Evolutionary conservation across 2,888 invertebrate species (phyloP), one percentile per base, ranked within the genome.

Genomic region (Hermaeophaga mercurialis): DNA sequence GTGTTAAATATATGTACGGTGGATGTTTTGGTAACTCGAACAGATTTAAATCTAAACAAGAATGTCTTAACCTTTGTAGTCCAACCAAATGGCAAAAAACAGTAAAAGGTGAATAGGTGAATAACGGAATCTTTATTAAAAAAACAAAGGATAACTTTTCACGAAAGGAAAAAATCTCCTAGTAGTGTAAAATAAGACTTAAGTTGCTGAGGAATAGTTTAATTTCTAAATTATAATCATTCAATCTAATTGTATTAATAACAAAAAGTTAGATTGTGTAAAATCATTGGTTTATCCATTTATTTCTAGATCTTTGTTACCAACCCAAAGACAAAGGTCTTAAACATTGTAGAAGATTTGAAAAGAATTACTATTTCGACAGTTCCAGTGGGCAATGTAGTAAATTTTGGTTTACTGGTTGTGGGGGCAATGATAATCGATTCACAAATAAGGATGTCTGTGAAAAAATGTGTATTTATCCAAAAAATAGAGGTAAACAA

Each of bases 1-100:
- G 62, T 19, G 8, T 41, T 2, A 54, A 58, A 34, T 56, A 36
- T 22, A 28, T 54, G 44, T 60, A 63, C 38, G 38, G 54, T 9
- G 62, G 62, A 3, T 60, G 58, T 31, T 12, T 18, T 8, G 62
- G 62, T 6, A 63, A 63, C 53, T 39, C 48, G 8, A 63, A 63
- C 14, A 54, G 58, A 48, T 63, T 63, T 28, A 4, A n/a, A 4
- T 54, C 39, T 0, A 54, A 60, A 38, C 7, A 28, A 1, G 56
- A 63, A 36, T 63, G 62, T 31, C 22, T 53, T 4, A 26, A 54
- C 38, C 12, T 54, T 19, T 63, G 62, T 34, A 43, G 24, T 39
- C 28, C 31, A 4, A 3, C 3, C 3, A 18, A 12, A 28, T 18
- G 17, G 4, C 8, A 26, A 39, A 18, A 18, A 49, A 49, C 18